phyloP scores from a whole-genome alignment of 1,140 invertebrate genomes.

The Oncopodura yosiiana region DNA sequence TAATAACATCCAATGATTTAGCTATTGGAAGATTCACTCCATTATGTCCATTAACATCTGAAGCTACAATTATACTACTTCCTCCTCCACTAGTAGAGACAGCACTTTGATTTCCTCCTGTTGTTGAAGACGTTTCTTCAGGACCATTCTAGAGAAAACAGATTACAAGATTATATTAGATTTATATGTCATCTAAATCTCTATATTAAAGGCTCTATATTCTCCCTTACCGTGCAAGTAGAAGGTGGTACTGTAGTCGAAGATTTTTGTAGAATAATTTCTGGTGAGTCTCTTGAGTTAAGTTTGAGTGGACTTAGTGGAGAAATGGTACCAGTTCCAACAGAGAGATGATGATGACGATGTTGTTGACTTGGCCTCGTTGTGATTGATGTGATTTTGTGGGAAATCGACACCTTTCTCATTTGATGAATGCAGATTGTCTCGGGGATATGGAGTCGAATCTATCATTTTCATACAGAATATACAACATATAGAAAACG shows the following conservation, averaged over 20 bases:
- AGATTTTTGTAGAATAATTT: slow-evolving; percentile 1
- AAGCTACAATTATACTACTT: not conserved
- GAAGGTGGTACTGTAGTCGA: slow-evolving; percentile 1
- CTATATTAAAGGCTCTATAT: slow-evolving; percentile 13
- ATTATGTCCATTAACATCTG: slow-evolving; percentile 14
- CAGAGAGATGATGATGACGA: not conserved
- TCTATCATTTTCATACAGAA: slow-evolving; percentile 8
- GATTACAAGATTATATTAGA: no score
- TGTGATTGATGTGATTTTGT: slow-evolving; percentile 14
- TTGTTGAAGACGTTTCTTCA: no score
- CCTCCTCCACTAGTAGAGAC: no score
- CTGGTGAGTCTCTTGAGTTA: slow-evolving; percentile 4
- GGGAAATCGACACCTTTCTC: slow-evolving; percentile 20
- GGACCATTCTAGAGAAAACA: no score
- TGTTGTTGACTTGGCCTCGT: slow-evolving; percentile 17
- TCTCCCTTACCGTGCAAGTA: slow-evolving; percentile 7
- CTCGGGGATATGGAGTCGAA: slow-evolving; percentile 29
- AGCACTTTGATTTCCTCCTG: no score
- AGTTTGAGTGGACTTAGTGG: no score
- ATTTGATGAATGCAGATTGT: slow-evolving; percentile 31
- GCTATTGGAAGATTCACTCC: not conserved
- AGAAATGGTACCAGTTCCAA: no score
- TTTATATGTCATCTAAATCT: no score
- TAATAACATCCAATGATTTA: slow-evolving; percentile 5
- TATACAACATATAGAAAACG: not conserved